These are phyloP conservation scores for Calonectris borealis DNA, from an alignment of 2,113 vertebrate genomes.

Conservation along the genomic window DNA sequence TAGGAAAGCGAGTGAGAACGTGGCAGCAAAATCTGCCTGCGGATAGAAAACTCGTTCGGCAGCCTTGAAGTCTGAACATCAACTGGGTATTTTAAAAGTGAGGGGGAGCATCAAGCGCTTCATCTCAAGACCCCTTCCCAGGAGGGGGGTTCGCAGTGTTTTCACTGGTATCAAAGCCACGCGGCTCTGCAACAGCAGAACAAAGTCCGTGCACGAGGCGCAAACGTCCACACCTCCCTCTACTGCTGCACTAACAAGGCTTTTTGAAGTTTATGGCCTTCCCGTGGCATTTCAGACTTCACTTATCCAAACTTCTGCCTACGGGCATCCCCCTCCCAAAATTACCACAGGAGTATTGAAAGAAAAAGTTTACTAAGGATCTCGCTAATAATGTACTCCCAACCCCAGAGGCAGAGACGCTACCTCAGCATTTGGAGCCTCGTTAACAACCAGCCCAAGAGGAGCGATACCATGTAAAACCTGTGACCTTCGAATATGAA, in stretches of 20 bases:
- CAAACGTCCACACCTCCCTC: not conserved
- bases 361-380: not conserved
- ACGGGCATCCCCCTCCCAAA: not conserved
- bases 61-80: constrained; percentile 9
- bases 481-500: not conserved
- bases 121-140: not conserved
- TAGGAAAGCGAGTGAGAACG: constrained; percentile 42
- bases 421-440: not conserved
- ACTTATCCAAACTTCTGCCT: not conserved
- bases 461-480: accelerated
- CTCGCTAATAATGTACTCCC: not conserved
- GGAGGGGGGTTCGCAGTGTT: not conserved
- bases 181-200: accelerated
- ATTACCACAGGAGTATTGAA: not conserved
- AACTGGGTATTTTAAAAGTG: not conserved
- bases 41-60: not conserved
- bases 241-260: not conserved
- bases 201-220: accelerated
- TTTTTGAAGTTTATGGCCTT: not conserved
- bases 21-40: constrained; percentile 33
- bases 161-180: not conserved
- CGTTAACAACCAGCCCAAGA: not conserved
- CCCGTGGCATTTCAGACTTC: not conserved
- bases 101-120: not conserved
- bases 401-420: not conserved